Conservation (phyloP, 2,888 invertebrate genomes). For the Tachina grossa region DNA sequence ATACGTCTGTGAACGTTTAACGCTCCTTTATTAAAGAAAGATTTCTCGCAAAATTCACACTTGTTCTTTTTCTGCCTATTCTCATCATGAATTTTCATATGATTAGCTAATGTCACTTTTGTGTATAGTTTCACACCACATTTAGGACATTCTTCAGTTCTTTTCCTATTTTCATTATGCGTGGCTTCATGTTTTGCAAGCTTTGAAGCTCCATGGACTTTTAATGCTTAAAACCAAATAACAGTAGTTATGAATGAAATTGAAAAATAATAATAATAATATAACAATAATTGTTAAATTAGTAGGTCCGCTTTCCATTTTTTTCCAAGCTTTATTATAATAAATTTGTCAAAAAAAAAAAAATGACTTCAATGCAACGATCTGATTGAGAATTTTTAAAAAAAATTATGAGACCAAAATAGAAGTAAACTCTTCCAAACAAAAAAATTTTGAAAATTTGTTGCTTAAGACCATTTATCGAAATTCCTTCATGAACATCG, state of each 20-base stretch:
- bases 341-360: no score
- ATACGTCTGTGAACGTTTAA: conserved; percentile 71
- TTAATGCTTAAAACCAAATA: conserved; percentile 32
- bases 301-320: no score
- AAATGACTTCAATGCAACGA: no score
- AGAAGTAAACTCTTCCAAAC: no score
- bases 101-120: conserved; percentile 59
- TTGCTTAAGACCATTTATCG: no score
- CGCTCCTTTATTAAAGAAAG: conserved; percentile 71
- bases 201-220: not conserved
- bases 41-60: conserved; percentile 70
- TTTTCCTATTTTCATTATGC: conserved; percentile 65
- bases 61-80: conserved; percentile 64
- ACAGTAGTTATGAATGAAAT: conserved; percentile 3
- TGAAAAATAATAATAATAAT: no score
- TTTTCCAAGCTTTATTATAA: no score
- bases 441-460: no score
- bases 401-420: no score
- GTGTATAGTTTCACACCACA: conserved; percentile 51
- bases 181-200: conserved; percentile 69
- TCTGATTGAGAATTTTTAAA: no score
- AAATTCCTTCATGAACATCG: no score
- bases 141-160: conserved; percentile 39
- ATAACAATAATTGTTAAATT: no score
- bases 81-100: conserved; percentile 71